These are phyloP conservation scores for Brachyhypopomus gauderio DNA, from an alignment of 2,113 vertebrate species.

Conservation along the genomic window DNA sequence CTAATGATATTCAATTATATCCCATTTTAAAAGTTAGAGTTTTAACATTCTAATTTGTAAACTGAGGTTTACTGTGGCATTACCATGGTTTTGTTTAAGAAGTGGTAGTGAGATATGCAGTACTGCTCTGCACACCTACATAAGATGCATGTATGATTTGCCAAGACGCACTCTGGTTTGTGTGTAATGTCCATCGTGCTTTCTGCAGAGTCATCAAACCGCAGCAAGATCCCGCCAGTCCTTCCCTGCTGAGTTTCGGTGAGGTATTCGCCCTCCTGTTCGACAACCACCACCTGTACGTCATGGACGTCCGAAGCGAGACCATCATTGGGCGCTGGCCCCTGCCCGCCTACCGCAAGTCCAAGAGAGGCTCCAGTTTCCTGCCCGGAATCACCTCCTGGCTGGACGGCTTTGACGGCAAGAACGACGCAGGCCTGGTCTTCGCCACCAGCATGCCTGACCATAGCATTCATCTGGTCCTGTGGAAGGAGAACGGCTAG, in stretches of 20 bases:
- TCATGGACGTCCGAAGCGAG: conserved; percentile 97
- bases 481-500: conserved; percentile 96
- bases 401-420: conserved; percentile 92
- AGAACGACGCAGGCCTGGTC: conserved; percentile 92
- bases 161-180: background rate
- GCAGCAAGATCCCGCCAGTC: conserved; percentile 83
- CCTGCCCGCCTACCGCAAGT: conserved; percentile 94
- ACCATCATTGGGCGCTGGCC: conserved; percentile 93
- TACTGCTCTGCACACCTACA: too few relatives aligned
- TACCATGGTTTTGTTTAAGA: too few relatives aligned
- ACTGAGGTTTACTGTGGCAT: background rate
- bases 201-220: conserved; percentile 90
- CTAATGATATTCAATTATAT: too few relatives aligned
- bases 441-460: conserved; percentile 99
- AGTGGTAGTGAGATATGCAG: too few relatives aligned
- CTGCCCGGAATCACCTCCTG: conserved; percentile 92
- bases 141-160: background rate
- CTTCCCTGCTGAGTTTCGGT: conserved; percentile 93
- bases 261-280: conserved; percentile 95
- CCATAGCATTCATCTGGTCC: conserved; percentile 97
- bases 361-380: conserved; percentile 97
- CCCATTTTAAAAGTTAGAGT: too few relatives aligned
- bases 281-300: conserved; percentile 93
- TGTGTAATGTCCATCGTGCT: conserved; percentile 37
- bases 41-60: background rate